Conservation (phyloP, 1,140 invertebrate genomes). For the Ceratina calcarata region DNA sequence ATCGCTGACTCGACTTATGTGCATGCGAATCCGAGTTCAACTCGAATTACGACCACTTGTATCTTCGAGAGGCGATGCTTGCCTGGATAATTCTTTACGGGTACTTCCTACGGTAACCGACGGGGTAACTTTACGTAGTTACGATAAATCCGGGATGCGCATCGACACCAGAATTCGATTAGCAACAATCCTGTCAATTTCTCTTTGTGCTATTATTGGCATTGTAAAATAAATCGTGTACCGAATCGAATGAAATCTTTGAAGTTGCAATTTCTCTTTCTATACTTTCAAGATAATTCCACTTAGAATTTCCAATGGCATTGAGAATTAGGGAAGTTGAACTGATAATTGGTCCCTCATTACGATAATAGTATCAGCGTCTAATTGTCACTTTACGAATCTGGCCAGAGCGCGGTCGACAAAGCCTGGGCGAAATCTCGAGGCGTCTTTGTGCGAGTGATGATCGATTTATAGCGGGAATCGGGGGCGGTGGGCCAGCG, state of each 20-base stretch:
- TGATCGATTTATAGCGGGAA: slow-evolving; percentile 2
- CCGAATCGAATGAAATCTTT: no score
- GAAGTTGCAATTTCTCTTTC: no score
- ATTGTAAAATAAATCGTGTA: no score
- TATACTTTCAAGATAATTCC: no score
- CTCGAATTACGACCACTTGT: slow-evolving; percentile 42
- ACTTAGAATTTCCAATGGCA: no score
- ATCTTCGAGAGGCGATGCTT: neutral
- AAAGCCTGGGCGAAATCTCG: slow-evolving; percentile 1
- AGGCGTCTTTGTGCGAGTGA: slow-evolving; percentile 25
- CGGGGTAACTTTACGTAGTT: neutral
- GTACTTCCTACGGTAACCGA: neutral
- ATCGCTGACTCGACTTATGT: slow-evolving; percentile 47
- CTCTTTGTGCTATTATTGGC: no score
- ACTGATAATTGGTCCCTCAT: no score
- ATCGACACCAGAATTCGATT: neutral
- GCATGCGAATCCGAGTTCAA: slow-evolving; percentile 46
- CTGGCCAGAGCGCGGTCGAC: neutral
- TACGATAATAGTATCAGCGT: no score
- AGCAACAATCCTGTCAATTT: neutral
- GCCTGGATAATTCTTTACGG: slow-evolving; percentile 27
- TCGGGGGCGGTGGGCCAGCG: neutral
- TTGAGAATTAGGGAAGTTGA: no score
- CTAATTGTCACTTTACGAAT: no score
- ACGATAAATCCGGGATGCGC: slow-evolving; percentile 12